Percentiles rank a stretch among this genome's conserved stretches.
phyloP scores from a whole-genome alignment of 2,888 invertebrate genomes.

The Diarsia brunnea region DNA sequence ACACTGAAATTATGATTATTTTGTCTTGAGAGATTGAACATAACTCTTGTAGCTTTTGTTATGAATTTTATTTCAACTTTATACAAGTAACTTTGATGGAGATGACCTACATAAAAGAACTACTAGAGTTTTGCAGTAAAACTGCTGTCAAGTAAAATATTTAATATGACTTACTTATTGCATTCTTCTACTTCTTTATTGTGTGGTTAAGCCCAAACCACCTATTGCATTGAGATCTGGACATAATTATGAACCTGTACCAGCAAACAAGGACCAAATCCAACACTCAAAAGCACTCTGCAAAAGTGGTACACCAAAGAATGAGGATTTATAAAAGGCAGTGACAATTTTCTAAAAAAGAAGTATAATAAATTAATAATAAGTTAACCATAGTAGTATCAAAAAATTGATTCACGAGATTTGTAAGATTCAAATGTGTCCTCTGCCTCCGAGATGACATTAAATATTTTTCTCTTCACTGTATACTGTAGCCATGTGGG shows the following conservation, averaged over 20 bases:
- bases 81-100: no score
- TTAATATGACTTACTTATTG: not conserved
- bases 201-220: no score
- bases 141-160: not conserved
- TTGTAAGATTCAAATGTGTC: conserved; percentile 68
- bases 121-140: not conserved
- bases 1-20: no score
- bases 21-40: no score
- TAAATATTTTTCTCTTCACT: conserved; percentile 68
- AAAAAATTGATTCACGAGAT: conserved; percentile 65
- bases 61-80: no score
- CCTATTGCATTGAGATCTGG: not conserved
- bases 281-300: not conserved
- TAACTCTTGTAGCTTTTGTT: no score
- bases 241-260: not conserved
- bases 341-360: conserved; percentile 21
- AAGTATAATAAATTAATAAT: conserved; percentile 27
- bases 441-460: conserved; percentile 65
- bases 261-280: not conserved
- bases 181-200: not conserved
- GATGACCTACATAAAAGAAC: no score
- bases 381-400: conserved; percentile 18
- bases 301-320: not conserved
- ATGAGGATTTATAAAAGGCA: conserved; percentile 10
- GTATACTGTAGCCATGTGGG: conserved; percentile 66